Percentiles rank a stretch among this genome's conserved stretches.
Conservation (phyloP, 2,888 invertebrate genomes). For the Drosophila ustulata region DNA sequence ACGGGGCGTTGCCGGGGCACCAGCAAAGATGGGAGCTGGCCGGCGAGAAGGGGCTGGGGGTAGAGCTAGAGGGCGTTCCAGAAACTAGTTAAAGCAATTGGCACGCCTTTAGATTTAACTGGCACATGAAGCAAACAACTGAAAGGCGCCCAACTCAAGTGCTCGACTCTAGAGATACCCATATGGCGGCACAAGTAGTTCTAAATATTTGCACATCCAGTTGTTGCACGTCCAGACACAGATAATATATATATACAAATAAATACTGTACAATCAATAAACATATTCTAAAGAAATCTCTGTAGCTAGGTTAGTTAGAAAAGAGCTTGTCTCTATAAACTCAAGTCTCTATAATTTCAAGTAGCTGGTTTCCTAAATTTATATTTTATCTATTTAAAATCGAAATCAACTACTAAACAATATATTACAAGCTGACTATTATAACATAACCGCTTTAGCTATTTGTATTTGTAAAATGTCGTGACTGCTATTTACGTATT, state of each 20-base stretch:
- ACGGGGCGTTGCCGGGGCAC: conserved; percentile 15
- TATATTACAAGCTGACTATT: no score
- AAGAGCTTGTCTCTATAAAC: no score
- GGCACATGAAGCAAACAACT: conserved; percentile 10
- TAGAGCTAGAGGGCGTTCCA: conserved; percentile 16
- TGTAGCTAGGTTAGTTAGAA: no score
- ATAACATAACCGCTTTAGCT: no score
- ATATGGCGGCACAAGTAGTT: not conserved
- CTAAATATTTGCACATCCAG: not conserved
- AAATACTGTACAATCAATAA: no score
- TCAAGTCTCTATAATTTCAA: no score
- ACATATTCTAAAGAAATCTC: no score
- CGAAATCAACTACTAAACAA: no score
- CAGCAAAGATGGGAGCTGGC: not conserved
- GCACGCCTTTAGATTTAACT: conserved; percentile 35
- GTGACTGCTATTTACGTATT: not conserved
- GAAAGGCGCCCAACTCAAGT: not conserved
- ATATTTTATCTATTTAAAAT: no score
- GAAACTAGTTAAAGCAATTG: conserved; percentile 40
- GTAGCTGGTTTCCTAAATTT: no score
- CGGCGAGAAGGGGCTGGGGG: not conserved
- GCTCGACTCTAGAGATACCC: conserved; percentile 1
- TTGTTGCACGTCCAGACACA: not conserved
- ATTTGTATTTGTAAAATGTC: not conserved
- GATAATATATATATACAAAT: no score